These are phyloP conservation scores for Sandelia bainsii DNA, from an alignment of 2,797 vertebrate genomes.

Conservation along the genomic window DNA sequence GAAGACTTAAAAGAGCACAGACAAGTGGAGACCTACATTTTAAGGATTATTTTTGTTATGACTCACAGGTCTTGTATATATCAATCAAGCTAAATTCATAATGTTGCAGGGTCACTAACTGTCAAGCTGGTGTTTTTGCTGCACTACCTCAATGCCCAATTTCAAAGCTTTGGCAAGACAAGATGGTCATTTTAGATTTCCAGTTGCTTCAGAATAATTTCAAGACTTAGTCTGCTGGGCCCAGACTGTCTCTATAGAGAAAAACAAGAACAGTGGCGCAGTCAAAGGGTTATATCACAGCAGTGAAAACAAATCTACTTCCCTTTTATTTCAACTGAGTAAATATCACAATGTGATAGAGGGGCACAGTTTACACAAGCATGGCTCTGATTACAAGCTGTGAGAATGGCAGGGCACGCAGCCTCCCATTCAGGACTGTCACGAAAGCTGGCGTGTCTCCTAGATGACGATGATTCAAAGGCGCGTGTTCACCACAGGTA, in stretches of 20 bases:
- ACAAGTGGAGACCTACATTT: slow-evolving; percentile 25
- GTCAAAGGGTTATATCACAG: slow-evolving; percentile 13
- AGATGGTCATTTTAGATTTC: slow-evolving; percentile 27
- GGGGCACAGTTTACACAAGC: slow-evolving; percentile 68
- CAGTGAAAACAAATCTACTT: slow-evolving; percentile 43
- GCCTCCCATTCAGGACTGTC: slow-evolving; percentile 60
- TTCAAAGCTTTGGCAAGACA: slow-evolving; percentile 20
- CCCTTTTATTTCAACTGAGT: slow-evolving; percentile 54
- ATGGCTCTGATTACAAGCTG: slow-evolving; percentile 65
- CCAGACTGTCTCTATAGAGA: slow-evolving; percentile 24
- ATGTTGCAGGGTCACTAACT: background rate
- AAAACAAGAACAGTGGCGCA: slow-evolving; percentile 10
- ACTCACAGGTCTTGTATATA: slow-evolving; percentile 32
- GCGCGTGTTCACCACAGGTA: slow-evolving; percentile 64
- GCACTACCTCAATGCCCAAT: slow-evolving; percentile 7
- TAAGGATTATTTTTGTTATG: slow-evolving; percentile 33
- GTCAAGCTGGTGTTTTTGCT: slow-evolving; percentile 8
- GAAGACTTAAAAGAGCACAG: background rate
- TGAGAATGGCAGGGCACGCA: slow-evolving; percentile 62
- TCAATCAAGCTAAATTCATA: slow-evolving; percentile 44
- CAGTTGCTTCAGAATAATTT: slow-evolving; percentile 32
- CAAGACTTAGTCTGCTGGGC: slow-evolving; percentile 5
- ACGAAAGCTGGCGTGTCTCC: slow-evolving; percentile 53
- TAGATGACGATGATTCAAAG: slow-evolving; percentile 75
- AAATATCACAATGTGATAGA: slow-evolving; percentile 48